A percentile compares a stretch with the other conserved stretches of the same genome.
These are phyloP conservation scores for Aplysia californica DNA, from an alignment of 1,140 invertebrate genomes.

Conservation along the genomic window DNA sequence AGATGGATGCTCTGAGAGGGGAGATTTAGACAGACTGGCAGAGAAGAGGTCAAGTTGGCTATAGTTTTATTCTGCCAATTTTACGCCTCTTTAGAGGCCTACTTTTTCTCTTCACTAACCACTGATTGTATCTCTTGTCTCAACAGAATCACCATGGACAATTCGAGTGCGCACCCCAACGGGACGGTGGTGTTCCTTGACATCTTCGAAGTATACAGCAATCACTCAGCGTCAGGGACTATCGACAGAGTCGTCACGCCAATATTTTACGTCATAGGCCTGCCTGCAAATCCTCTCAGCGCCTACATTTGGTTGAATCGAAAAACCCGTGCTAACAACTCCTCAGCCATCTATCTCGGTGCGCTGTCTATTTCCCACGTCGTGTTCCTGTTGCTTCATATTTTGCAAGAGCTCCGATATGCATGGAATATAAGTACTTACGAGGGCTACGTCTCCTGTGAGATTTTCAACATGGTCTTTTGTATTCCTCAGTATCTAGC, in stretches of 20 bases:
- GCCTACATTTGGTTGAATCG: constrained; percentile 56
- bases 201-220: constrained; percentile 16
- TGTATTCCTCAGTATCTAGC: constrained; percentile 63
- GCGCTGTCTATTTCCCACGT: constrained; percentile 56
- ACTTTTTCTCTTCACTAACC: neutral
- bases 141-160: constrained; percentile 9
- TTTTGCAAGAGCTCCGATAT: constrained; percentile 58
- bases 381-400: constrained; percentile 52
- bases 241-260: constrained; percentile 49
- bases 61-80: too few relatives aligned
- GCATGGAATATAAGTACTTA: constrained; percentile 53
- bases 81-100: too few relatives aligned
- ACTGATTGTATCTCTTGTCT: neutral
- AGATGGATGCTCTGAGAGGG: neutral
- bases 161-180: neutral
- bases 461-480: constrained; percentile 57
- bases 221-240: constrained; percentile 36
- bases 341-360: constrained; percentile 63
- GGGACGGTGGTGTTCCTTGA: neutral
- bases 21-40: neutral
- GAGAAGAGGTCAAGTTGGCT: neutral
- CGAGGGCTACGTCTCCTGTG: constrained; percentile 54
- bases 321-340: constrained; percentile 52
- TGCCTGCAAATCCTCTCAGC: constrained; percentile 56
- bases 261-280: constrained; percentile 57